Percentiles rank a stretch among this genome's conserved stretches.
phyloP scores from a whole-genome alignment of 2,888 invertebrate species.

The Eudasyphora cyanicolor region DNA sequence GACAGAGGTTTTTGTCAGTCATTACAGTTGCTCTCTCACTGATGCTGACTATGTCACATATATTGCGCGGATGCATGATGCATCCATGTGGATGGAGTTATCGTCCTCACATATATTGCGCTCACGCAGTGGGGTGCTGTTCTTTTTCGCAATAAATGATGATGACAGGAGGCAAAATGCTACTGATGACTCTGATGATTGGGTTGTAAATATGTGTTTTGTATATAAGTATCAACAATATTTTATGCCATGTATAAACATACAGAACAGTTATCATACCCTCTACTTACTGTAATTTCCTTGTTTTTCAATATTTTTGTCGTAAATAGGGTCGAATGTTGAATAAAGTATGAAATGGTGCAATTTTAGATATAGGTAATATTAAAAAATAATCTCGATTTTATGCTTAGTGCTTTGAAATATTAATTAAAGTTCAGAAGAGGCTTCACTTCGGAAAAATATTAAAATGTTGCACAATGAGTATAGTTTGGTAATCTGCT shows the following conservation, averaged over 20 bases:
- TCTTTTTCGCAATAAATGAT: constrained; percentile 28
- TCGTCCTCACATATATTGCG: not conserved
- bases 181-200: constrained; percentile 2
- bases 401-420: too few relatives aligned
- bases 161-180: constrained; percentile 50
- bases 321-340: too few relatives aligned
- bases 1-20: not conserved
- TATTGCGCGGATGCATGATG: not conserved
- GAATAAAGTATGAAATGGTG: too few relatives aligned
- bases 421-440: too few relatives aligned
- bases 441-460: too few relatives aligned
- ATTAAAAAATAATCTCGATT: too few relatives aligned
- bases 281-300: too few relatives aligned
- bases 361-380: too few relatives aligned
- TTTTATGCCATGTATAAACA: constrained; percentile 28
- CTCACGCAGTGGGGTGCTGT: not conserved
- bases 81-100: not conserved
- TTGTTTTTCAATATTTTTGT: too few relatives aligned
- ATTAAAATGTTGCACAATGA: too few relatives aligned
- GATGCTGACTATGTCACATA: not conserved
- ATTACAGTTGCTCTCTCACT: not conserved
- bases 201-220: constrained; percentile 1
- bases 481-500: too few relatives aligned
- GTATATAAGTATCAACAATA: constrained; percentile 24
- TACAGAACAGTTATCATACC: too few relatives aligned